Percentiles rank a stretch among this genome's conserved stretches.
phyloP scores from a whole-genome alignment of 2,888 invertebrate genomes.

The Melangyna quadrimaculata region DNA sequence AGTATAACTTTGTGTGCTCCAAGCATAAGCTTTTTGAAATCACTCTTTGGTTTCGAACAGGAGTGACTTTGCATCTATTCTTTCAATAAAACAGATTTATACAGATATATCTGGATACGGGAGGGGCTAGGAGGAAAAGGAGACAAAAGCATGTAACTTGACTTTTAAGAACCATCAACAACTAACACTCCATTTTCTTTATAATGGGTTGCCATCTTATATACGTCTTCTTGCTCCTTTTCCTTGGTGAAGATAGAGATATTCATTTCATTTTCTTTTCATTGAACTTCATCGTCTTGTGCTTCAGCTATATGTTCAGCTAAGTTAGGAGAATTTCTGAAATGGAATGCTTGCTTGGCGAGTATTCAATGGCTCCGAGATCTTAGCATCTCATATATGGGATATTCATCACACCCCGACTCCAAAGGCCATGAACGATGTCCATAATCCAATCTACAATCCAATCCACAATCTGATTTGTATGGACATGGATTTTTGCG shows the following conservation, averaged over 20 bases:
- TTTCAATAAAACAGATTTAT: not conserved
- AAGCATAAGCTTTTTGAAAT: not conserved
- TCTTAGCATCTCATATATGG: no score
- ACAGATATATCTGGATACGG: not conserved
- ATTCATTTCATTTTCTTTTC: not conserved
- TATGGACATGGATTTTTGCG: no score
- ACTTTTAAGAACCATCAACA: not conserved
- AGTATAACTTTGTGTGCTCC: not conserved
- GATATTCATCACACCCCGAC: no score
- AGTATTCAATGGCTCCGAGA: no score
- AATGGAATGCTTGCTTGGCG: no score
- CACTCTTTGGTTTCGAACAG: not conserved
- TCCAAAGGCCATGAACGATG: no score
- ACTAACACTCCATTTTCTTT: constrained; percentile 23
- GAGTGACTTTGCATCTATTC: constrained; percentile 12
- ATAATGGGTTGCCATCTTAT: not conserved
- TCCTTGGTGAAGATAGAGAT: not conserved
- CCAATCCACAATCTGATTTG: no score
- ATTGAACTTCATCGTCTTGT: constrained; percentile 10
- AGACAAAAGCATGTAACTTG: constrained; percentile 6
- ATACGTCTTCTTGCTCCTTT: not conserved
- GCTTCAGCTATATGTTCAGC: not conserved
- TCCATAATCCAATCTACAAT: no score
- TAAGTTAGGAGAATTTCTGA: not conserved
- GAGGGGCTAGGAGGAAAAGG: not conserved